These are phyloP conservation scores for Amphiprion clarkii DNA, from an alignment of 2,797 vertebrate species.

Conservation along the genomic window DNA sequence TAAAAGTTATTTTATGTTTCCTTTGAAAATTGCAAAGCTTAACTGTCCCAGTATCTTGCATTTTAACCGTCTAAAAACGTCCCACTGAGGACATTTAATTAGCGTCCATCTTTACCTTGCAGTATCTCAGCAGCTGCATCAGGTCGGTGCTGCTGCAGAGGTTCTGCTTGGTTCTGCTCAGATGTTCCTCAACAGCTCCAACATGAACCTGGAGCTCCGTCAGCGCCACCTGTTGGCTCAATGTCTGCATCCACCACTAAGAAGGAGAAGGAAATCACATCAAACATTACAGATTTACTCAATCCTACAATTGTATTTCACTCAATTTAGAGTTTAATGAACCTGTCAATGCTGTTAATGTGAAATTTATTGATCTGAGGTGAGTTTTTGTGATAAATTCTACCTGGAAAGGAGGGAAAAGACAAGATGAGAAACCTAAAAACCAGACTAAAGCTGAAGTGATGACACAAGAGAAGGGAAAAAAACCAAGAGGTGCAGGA, in stretches of 20 bases:
- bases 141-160: conserved; percentile 66
- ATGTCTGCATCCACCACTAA: conserved; percentile 89
- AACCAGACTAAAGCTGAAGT: not conserved
- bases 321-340: too few relatives aligned
- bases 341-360: too few relatives aligned
- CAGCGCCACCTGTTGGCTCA: conserved; percentile 88
- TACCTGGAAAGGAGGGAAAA: too few relatives aligned
- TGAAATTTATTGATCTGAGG: too few relatives aligned
- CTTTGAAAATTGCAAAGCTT: too few relatives aligned
- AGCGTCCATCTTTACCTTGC: conserved; percentile 82
- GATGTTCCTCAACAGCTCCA: conserved; percentile 71
- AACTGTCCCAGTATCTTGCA: too few relatives aligned
- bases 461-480: not conserved
- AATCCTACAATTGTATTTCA: too few relatives aligned
- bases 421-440: not conserved
- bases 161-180: conserved; percentile 21
- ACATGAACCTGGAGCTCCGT: conserved; percentile 87
- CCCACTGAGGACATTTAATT: too few relatives aligned
- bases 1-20: too few relatives aligned
- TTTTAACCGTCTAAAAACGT: too few relatives aligned
- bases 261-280: not conserved
- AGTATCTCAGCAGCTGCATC: conserved; percentile 78
- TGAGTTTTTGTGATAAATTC: not conserved
- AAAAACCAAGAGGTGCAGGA: conserved; percentile 11
- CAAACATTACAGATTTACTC: too few relatives aligned